Evolutionary conservation across 1,140 invertebrate species (phyloP).

Genomic region (Rhyacophila brunnea): DNA sequence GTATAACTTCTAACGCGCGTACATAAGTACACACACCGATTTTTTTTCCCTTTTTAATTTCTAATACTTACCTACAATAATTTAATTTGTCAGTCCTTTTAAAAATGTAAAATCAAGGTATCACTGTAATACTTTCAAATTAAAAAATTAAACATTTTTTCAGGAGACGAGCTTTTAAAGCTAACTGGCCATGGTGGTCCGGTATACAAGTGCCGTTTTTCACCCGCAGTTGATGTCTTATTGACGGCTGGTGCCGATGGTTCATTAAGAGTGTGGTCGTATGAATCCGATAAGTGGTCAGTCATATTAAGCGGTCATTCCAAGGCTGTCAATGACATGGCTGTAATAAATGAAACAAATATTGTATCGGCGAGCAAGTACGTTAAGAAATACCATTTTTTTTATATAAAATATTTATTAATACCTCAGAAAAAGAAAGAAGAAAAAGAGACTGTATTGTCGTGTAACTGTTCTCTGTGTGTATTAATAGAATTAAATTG

Average conservation of each 20-base stretch:
- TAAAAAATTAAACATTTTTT: constrained; percentile 16
- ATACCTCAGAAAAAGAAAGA: too few species aligned
- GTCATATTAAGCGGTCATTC: constrained; percentile 67
- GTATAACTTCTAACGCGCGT: too few species aligned
- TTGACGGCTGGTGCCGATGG: constrained; percentile 70
- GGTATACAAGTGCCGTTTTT: constrained; percentile 68
- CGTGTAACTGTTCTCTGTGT: too few species aligned
- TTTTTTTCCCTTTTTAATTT: not conserved
- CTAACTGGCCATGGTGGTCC: constrained; percentile 68
- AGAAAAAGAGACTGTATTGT: too few species aligned
- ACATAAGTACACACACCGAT: too few species aligned
- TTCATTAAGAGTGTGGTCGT: constrained; percentile 69
- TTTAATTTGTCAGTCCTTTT: not conserved
- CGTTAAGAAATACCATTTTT: too few species aligned
- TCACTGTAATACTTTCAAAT: not conserved
- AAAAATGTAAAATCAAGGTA: too few species aligned
- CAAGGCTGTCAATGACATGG: constrained; percentile 63
- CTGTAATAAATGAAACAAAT: constrained; percentile 72
- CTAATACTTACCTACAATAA: constrained; percentile 44
- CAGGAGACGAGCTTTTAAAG: constrained; percentile 54
- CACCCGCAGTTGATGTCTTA: constrained; percentile 70
- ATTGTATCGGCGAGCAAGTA: constrained; percentile 69
- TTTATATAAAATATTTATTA: too few species aligned
- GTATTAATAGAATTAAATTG: too few species aligned
- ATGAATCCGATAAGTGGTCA: constrained; percentile 65